Percentiles rank a stretch among this genome's conserved stretches.
Conservation (phyloP, 2,888 invertebrate species). For the Oeneis ivallda region DNA sequence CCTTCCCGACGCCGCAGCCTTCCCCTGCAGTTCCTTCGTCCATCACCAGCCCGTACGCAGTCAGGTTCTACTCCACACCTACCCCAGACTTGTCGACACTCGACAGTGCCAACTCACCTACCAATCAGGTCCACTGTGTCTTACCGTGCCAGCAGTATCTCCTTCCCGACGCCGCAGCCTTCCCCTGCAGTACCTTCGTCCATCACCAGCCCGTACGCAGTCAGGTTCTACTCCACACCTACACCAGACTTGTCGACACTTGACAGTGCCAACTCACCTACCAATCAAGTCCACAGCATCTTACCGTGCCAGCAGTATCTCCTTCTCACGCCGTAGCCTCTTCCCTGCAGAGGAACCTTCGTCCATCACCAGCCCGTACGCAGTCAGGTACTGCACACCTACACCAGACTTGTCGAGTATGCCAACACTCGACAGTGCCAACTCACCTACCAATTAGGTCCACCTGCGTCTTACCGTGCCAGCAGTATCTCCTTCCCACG, state of each 20-base stretch:
- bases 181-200: slow-evolving; percentile 59
- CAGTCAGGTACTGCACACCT: slow-evolving; percentile 66
- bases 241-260: slow-evolving; percentile 46
- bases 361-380: slow-evolving; percentile 75
- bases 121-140: slow-evolving; percentile 56
- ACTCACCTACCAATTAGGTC: slow-evolving; percentile 64
- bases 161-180: slow-evolving; percentile 62
- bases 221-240: slow-evolving; percentile 65
- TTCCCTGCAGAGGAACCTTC: slow-evolving; percentile 65
- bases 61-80: slow-evolving; percentile 64
- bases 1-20: slow-evolving; percentile 62
- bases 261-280: slow-evolving; percentile 62
- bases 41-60: slow-evolving; percentile 75
- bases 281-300: slow-evolving; percentile 69
- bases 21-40: slow-evolving; percentile 67
- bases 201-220: slow-evolving; percentile 75
- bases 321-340: slow-evolving; percentile 70
- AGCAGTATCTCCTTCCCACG: slow-evolving; percentile 68
- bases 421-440: slow-evolving; percentile 66
- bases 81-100: too few relatives aligned
- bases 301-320: slow-evolving; percentile 69
- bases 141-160: not conserved
- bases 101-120: slow-evolving; percentile 64
- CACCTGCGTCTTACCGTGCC: slow-evolving; percentile 72
- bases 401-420: too few relatives aligned